Conservation (phyloP, 2,797 vertebrate genomes). For the Acrossocheilus fasciatus region DNA sequence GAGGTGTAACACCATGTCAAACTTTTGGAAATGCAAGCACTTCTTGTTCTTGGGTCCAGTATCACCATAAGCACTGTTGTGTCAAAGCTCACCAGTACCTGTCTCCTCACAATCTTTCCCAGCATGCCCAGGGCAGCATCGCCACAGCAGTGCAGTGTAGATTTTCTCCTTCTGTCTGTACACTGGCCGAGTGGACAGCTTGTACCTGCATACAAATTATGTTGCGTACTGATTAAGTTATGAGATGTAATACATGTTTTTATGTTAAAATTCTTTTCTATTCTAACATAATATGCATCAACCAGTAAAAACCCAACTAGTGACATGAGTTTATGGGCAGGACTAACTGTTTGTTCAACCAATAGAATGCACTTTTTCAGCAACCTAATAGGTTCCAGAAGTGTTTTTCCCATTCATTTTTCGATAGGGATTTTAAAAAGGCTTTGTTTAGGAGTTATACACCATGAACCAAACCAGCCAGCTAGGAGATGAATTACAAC, state of each 20-base stretch:
- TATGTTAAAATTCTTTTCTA: background rate
- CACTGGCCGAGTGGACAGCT: constrained; percentile 76
- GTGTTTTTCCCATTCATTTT: no score
- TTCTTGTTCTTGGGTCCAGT: background rate
- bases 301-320: no score
- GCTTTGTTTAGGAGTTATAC: no score
- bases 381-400: no score
- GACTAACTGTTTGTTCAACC: no score
- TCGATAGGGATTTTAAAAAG: no score
- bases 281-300: background rate
- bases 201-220: constrained; percentile 67
- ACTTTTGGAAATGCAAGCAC: background rate
- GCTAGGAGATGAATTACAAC: no score
- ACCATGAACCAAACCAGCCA: no score
- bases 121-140: constrained; percentile 86
- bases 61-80: background rate
- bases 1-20: background rate
- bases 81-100: constrained; percentile 72
- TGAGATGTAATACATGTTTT: background rate
- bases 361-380: no score
- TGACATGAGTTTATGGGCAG: no score
- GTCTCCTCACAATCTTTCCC: constrained; percentile 83
- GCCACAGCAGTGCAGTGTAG: constrained; percentile 81
- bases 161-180: constrained; percentile 84
- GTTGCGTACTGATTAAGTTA: background rate